Conservation (phyloP, 2,888 invertebrate species). For the Hirtodrosophila trivittata region DNA sequence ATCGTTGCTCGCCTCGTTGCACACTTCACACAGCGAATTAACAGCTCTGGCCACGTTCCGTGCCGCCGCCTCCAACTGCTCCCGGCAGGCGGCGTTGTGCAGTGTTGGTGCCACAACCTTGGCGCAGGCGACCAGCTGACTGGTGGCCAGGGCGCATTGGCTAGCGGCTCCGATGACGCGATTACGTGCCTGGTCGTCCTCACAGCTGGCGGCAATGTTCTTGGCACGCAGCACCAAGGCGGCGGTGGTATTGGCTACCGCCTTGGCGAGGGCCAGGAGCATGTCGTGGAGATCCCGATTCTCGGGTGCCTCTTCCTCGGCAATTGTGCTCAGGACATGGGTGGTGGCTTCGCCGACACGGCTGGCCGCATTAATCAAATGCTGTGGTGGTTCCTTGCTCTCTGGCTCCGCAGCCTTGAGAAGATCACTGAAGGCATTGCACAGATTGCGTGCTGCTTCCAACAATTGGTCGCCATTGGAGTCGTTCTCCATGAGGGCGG, state of each 20-base stretch:
- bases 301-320: slow-evolving; percentile 94
- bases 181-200: slow-evolving; percentile 85
- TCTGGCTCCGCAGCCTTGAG: slow-evolving; percentile 98
- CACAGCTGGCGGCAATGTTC: slow-evolving; percentile 95
- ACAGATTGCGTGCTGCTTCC: slow-evolving; percentile 95
- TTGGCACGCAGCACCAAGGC: slow-evolving; percentile 97
- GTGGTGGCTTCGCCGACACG: slow-evolving; percentile 98
- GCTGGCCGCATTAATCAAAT: slow-evolving; percentile 96
- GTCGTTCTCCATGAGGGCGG: slow-evolving; percentile 96
- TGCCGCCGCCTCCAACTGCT: slow-evolving; percentile 96
- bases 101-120: slow-evolving; percentile 95
- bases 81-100: slow-evolving; percentile 92
- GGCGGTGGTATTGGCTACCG: slow-evolving; percentile 98
- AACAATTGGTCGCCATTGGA: slow-evolving; percentile 92
- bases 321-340: slow-evolving; percentile 95
- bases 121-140: slow-evolving; percentile 98
- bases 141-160: slow-evolving; percentile 97
- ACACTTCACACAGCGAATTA: slow-evolving; percentile 92
- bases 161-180: slow-evolving; percentile 97
- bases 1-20: slow-evolving; percentile 89
- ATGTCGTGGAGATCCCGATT: slow-evolving; percentile 94
- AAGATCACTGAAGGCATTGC: slow-evolving; percentile 96
- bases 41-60: slow-evolving; percentile 96
- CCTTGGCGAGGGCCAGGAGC: slow-evolving; percentile 96
- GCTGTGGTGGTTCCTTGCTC: slow-evolving; percentile 96